Base-by-base conservation (phyloP, 1,140 invertebrate species). In the Trichomalopsis sarcophagae region DNA sequence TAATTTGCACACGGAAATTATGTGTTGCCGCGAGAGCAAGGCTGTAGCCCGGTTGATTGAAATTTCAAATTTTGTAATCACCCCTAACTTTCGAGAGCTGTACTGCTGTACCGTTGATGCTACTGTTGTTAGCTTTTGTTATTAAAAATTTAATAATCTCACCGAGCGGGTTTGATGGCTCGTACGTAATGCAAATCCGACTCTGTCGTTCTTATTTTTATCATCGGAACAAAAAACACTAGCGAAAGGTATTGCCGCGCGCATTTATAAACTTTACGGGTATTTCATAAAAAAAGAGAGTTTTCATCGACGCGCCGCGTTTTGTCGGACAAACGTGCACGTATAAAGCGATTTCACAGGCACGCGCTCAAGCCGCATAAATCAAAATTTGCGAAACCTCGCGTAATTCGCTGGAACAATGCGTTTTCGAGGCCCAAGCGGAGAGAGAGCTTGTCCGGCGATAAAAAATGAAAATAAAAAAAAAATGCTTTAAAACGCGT, bases 361-460 rank as follows among this genome's bases (percentile, higher is more conserved):
- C 69, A 82, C 71, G 81, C 71, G 81, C 55, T 76, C 81, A 76
- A 83, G 73, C 74, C 74, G 81, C 73, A 83, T 83, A 83, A 83
- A 83, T 83, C 50, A 83, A 76, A 76, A 83, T 76, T 68, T 77
- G 73, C 74, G 55, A 76, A 68, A n/a, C 55, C 81, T 83, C 50
- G 81, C 74, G 73, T 83, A 76, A 83, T 83, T 83, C 55, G 50
- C 55, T 44, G 73, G 73, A 83, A 83, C 81, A 76, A 83, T 83
- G 71, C n/a, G 23, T 76, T 76, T 76, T 68, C 36, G 74, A 83
- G 66, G 73, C n/a, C n/a, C 36, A 27, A 27, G n/a, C 47, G 47
- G 9, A 4, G 9, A 4, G 9, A 74, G 14, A 55, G 71, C 27
- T 36, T 82, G 47, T 14, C n/a, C 14, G 62, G 71, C n/a, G 23